Evolutionary conservation across 2,797 vertebrate genomes (phyloP).

Genomic region (Pachyuromys duprasi): DNA sequence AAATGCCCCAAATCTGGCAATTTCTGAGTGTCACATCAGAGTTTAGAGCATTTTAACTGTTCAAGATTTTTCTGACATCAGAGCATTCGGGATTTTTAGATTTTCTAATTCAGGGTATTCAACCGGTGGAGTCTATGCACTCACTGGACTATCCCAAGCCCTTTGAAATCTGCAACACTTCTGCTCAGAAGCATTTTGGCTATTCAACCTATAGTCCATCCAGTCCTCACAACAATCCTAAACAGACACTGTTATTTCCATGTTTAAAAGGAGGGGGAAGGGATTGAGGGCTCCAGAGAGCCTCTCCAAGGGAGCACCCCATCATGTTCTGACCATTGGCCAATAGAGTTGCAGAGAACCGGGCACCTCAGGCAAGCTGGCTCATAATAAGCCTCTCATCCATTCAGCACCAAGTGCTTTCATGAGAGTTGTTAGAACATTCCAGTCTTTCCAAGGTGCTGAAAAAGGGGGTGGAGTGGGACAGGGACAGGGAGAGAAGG

Average conservation of each 20-base stretch:
- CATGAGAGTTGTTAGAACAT: background rate
- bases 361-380: background rate
- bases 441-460: background rate
- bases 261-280: background rate
- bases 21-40: background rate
- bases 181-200: background rate
- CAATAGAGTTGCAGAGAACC: background rate
- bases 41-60: background rate
- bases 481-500: background rate
- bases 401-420: background rate
- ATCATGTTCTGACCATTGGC: fast-evolving
- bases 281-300: background rate
- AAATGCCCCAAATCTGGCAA: background rate
- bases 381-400: background rate
- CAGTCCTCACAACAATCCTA: background rate
- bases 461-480: background rate
- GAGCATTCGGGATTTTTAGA: background rate
- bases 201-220: background rate
- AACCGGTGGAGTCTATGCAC: background rate
- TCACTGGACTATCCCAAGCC: background rate
- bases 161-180: background rate
- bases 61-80: background rate
- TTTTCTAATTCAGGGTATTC: background rate
- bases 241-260: background rate
- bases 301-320: too few relatives aligned